Conservation (phyloP, 2,797 vertebrate genomes). For the Rhinoraja longicauda region DNA sequence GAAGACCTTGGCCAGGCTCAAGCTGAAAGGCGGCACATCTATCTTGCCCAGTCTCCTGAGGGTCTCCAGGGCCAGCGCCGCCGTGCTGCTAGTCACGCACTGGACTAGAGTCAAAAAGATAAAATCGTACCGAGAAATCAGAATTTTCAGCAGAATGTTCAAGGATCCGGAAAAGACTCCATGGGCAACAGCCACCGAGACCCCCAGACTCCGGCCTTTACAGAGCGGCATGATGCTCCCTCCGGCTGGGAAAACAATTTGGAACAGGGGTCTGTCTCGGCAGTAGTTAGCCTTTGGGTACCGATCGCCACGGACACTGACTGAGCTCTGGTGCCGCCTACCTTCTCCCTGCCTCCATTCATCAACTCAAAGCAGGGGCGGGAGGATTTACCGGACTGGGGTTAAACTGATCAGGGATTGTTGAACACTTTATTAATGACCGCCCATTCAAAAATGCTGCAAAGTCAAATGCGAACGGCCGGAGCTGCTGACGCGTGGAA, state of each 20-base stretch:
- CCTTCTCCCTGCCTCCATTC: neutral
- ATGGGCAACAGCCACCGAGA: slow-evolving; percentile 86
- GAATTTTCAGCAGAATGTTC: slow-evolving; percentile 90
- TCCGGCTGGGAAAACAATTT: neutral
- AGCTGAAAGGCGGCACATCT: slow-evolving; percentile 77
- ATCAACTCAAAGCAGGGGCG: slow-evolving; percentile 40
- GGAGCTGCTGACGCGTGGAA: slow-evolving; percentile 44
- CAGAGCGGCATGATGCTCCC: slow-evolving; percentile 50
- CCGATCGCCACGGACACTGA: neutral
- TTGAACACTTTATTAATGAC: slow-evolving; percentile 40
- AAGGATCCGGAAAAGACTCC: slow-evolving; percentile 90
- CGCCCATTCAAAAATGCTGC: slow-evolving; percentile 37
- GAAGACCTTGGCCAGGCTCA: slow-evolving; percentile 77
- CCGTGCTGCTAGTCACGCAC: slow-evolving; percentile 78
- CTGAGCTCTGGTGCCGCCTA: neutral
- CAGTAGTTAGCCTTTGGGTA: neutral
- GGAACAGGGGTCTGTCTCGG: neutral
- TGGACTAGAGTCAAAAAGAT: slow-evolving; percentile 86
- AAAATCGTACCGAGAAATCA: slow-evolving; percentile 80
- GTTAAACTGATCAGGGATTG: slow-evolving; percentile 41
- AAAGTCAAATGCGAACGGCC: slow-evolving; percentile 38
- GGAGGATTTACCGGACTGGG: slow-evolving; percentile 47
- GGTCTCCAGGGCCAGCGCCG: slow-evolving; percentile 76
- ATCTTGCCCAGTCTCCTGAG: slow-evolving; percentile 75
- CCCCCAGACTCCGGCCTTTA: slow-evolving; percentile 70